A percentile compares a stretch with the other conserved stretches of the same genome.
Evolutionary conservation across 2,797 vertebrate genomes (phyloP).

Genomic region (Sciurus vulgaris): DNA sequence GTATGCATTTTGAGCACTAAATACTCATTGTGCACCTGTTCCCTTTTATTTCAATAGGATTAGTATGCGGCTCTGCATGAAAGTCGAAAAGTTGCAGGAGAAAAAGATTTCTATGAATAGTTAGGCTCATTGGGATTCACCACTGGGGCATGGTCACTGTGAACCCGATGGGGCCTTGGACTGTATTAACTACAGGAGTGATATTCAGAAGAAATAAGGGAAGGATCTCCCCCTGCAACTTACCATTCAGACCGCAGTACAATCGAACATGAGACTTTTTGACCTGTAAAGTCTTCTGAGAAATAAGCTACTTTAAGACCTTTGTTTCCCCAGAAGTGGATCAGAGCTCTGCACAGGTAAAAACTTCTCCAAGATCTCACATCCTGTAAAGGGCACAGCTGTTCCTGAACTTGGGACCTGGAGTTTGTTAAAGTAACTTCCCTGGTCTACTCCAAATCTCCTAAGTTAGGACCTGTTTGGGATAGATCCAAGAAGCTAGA

Average conservation of each 20-base stretch:
- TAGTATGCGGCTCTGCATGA: background rate
- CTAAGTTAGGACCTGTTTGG: background rate
- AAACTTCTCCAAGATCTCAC: background rate
- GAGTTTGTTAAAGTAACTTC: background rate
- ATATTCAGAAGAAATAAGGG: background rate
- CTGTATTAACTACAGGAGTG: background rate
- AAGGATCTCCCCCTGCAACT: background rate
- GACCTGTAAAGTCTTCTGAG: background rate
- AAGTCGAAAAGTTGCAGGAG: background rate
- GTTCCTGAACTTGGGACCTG: background rate
- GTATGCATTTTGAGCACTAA: background rate
- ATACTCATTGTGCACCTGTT: background rate
- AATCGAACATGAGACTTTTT: background rate
- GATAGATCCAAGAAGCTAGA: background rate
- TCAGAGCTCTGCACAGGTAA: background rate
- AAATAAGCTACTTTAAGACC: background rate
- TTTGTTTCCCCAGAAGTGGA: background rate
- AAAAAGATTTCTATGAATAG: background rate
- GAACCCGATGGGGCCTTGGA: background rate
- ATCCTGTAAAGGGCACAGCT: background rate
- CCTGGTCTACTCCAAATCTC: too few species aligned
- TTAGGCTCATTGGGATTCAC: background rate
- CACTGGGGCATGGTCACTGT: background rate
- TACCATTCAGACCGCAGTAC: background rate
- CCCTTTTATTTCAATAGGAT: slow-evolving; percentile 3